Base-by-base conservation (phyloP, 1,140 invertebrate species). In the Trigoniulus corallinus region DNA sequence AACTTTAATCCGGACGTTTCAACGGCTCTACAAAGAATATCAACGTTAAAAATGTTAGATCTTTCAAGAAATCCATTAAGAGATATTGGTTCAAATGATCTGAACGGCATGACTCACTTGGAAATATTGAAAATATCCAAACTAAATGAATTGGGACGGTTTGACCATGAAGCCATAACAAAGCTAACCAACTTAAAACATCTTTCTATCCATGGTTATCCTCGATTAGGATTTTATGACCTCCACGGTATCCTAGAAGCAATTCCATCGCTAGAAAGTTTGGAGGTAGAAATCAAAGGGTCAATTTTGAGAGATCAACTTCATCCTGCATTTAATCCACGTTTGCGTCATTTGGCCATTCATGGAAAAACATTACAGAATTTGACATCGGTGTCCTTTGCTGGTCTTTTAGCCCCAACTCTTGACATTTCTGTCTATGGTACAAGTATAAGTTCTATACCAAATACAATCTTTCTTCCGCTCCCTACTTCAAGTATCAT, bases 221-320 rank as follows among this genome's bases (percentile, higher is more conserved):
- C 82, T 0, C 74, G 77, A 57, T 57, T 91, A 2, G 82, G 84
- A 1, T 87, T 87, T 59, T 73, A 91, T 42, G 85, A 91, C 65
- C 72, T 86, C 1, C 78, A 83, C 58, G 84, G 84, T 4, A 74
- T 88, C 26, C 63, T 89, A 2, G 77, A 81, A 15, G 52, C 56
- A 26, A 53, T 69, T 23, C 51, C 59, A 13, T 58, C 62, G 13
- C 52, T 71, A 7, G 64, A 69, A 54, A 70, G 67, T 41, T 64
- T 91, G 1, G 82, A 88, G 56, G 78, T 91, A 44, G 88, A 93
- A 69, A 76, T 88, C 1, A 91, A 89, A 63, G 86, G 91, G 60
- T 67, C 78, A 0, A 75, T 75, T 42, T 77, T 91, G 42, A 79
- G 84, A 24, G 84, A 89, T 61, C 84, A 91, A 60, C 65, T 92